These are phyloP conservation scores for Miltochrista miniata DNA, from an alignment of 2,888 invertebrate genomes.

Conservation along the genomic window DNA sequence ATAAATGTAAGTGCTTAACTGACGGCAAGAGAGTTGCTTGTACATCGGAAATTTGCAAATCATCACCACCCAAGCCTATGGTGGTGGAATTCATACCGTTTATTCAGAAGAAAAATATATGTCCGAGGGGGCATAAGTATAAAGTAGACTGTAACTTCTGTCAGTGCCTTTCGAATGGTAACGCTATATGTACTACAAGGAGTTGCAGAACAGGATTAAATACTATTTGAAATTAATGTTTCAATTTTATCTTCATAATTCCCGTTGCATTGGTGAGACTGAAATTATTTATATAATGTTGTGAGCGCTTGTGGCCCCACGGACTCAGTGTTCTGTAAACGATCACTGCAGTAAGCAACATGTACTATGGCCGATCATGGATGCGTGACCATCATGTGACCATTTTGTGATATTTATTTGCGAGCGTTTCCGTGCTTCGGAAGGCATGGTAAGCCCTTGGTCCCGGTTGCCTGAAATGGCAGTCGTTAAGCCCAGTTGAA, in stretches of 20 bases:
- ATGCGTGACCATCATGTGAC: too few species aligned
- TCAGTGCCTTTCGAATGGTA: slow-evolving; percentile 62
- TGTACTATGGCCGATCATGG: too few species aligned
- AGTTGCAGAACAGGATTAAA: slow-evolving; percentile 35
- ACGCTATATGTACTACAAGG: slow-evolving; percentile 62
- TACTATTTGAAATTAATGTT: neutral
- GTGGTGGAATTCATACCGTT: slow-evolving; percentile 58
- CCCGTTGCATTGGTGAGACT: too few species aligned
- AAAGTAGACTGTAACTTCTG: slow-evolving; percentile 66
- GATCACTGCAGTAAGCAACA: too few species aligned
- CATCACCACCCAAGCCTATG: neutral
- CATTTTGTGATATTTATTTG: too few species aligned
- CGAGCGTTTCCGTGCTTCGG: too few species aligned
- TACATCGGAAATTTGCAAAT: slow-evolving; percentile 43
- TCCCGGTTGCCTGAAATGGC: too few species aligned
- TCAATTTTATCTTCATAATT: neutral
- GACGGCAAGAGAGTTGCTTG: slow-evolving; percentile 59
- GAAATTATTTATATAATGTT: too few species aligned
- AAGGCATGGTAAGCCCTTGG: too few species aligned
- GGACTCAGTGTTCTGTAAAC: too few species aligned
- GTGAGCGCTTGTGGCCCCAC: too few species aligned
- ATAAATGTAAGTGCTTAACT: slow-evolving; percentile 56
- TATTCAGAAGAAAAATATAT: slow-evolving; percentile 40
- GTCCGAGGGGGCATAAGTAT: slow-evolving; percentile 57
- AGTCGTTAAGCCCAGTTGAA: too few species aligned